These are phyloP conservation scores for Atta texana DNA, from an alignment of 1,140 invertebrate genomes.

Conservation along the genomic window DNA sequence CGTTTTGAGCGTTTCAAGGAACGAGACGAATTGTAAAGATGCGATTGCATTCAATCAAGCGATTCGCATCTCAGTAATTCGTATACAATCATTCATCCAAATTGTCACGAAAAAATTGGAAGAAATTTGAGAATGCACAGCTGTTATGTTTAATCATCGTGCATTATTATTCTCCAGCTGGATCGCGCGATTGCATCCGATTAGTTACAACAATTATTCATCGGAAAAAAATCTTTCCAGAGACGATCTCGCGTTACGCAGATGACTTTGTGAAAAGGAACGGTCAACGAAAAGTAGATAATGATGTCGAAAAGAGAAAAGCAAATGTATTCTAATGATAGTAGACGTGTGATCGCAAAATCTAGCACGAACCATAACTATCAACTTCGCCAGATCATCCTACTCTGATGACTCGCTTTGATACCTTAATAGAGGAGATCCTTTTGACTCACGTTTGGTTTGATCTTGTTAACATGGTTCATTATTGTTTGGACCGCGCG, in stretches of 20 bases:
- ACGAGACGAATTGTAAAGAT: conserved; percentile 20
- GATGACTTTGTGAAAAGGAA: conserved; percentile 14
- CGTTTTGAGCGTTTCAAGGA: conserved; percentile 32
- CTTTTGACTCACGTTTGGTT: conserved; percentile 70
- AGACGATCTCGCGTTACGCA: conserved; percentile 16
- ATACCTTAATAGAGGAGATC: conserved; percentile 67
- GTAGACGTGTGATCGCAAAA: conserved; percentile 69
- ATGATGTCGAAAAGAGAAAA: conserved; percentile 35
- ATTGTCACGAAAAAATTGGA: background rate
- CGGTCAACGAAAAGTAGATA: conserved; percentile 47
- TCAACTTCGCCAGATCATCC: conserved; percentile 67
- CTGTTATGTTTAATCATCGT: background rate
- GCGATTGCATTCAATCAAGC: conserved; percentile 14
- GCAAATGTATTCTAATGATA: conserved; percentile 22
- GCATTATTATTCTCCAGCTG: background rate
- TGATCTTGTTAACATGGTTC: conserved; percentile 53
- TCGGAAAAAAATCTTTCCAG: background rate
- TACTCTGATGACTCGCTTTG: conserved; percentile 75
- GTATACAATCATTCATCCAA: background rate
- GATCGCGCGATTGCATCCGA: conserved; percentile 25
- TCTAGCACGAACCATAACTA: conserved; percentile 56
- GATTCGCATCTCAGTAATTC: background rate
- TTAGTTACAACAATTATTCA: conserved; percentile 34
- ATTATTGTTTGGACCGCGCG: conserved; percentile 43
- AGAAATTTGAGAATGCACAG: background rate